phyloP scores from a whole-genome alignment of 2,797 vertebrate species.

The Scyliorhinus canicula region DNA sequence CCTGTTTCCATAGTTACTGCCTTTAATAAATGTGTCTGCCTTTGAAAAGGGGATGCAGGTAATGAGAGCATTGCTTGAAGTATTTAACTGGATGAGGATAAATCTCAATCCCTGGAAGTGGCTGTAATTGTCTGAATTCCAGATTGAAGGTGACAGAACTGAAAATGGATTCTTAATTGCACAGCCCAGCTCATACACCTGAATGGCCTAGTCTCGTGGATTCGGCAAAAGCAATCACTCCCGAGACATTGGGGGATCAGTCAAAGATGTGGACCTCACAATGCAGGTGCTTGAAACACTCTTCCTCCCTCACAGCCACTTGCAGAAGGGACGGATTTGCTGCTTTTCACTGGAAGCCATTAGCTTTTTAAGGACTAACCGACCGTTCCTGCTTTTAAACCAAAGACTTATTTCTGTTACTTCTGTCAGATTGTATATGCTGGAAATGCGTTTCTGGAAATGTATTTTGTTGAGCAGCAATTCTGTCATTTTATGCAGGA shows the following conservation, averaged over 20 bases:
- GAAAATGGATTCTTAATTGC: neutral
- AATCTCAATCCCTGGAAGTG: neutral
- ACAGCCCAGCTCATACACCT: neutral
- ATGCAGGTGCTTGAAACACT: neutral
- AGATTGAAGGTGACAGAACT: neutral
- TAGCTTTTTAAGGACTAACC: neutral
- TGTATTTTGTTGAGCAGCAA: neutral
- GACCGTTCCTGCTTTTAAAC: conserved; percentile 5
- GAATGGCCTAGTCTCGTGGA: neutral
- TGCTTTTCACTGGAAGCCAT: neutral
- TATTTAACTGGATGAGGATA: neutral
- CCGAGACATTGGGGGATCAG: neutral
- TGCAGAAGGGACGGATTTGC: too few relatives aligned
- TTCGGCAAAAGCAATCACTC: neutral
- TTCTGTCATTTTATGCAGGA: neutral
- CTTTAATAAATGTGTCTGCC: neutral
- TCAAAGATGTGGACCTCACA: neutral
- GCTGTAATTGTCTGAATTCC: neutral
- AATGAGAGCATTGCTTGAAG: neutral
- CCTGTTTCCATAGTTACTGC: neutral
- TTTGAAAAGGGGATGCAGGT: neutral
- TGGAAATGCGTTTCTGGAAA: neutral
- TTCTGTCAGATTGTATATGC: neutral
- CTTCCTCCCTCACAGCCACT: neutral
- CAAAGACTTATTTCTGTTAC: neutral